phyloP scores from a whole-genome alignment of 2,888 invertebrate species.

The Drosophila meridiana region DNA sequence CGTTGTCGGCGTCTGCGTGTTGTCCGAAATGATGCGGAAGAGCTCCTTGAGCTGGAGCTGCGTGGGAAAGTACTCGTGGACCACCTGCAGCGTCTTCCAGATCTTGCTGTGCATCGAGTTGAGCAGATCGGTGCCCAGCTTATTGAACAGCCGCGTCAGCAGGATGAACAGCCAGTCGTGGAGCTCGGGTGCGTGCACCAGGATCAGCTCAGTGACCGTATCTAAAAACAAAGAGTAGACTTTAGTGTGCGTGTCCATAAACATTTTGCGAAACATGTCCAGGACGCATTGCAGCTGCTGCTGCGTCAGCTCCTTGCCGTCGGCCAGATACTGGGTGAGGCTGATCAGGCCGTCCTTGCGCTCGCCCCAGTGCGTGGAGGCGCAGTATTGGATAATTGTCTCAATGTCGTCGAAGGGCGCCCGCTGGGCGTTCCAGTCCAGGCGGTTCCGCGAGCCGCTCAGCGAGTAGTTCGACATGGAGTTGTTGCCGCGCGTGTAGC shows the following conservation, averaged over 20 bases:
- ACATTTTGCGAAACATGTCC: constrained; percentile 97
- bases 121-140: constrained; percentile 95
- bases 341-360: constrained; percentile 96
- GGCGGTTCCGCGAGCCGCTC: constrained; percentile 92
- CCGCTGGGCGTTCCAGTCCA: constrained; percentile 88
- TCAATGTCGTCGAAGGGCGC: constrained; percentile 90
- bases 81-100: constrained; percentile 92
- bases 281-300: constrained; percentile 92
- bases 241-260: constrained; percentile 98
- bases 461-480: constrained; percentile 94
- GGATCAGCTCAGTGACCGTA: constrained; percentile 95
- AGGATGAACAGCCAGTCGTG: constrained; percentile 97
- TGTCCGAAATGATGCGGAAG: constrained; percentile 93
- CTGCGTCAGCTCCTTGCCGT: constrained; percentile 87
- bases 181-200: constrained; percentile 93
- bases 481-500: constrained; percentile 90
- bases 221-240: constrained; percentile 97
- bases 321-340: constrained; percentile 89
- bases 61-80: constrained; percentile 89
- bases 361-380: constrained; percentile 97
- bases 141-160: constrained; percentile 93
- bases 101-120: constrained; percentile 97
- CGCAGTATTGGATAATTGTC: constrained; percentile 94
- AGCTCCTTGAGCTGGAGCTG: constrained; percentile 89
- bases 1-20: constrained; percentile 95